Percentiles rank a stretch among this genome's conserved stretches.
These are phyloP conservation scores for Morelia viridis DNA, from an alignment of 2,797 vertebrate genomes.

Conservation along the genomic window DNA sequence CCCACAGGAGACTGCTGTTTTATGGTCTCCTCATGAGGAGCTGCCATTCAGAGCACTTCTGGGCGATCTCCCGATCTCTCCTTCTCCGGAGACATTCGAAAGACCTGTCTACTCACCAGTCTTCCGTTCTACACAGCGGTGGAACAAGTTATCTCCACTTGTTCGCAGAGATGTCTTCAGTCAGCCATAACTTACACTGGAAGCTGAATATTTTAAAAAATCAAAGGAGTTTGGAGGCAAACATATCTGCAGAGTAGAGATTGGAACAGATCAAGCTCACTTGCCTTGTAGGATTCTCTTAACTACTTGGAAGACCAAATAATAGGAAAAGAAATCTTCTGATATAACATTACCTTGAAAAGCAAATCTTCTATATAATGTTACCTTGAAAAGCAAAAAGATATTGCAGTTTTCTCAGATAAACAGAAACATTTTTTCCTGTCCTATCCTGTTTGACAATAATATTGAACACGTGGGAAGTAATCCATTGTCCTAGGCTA, in stretches of 20 bases:
- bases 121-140: too few relatives aligned
- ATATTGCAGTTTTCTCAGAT: background rate
- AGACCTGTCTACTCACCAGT: too few relatives aligned
- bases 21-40: too few relatives aligned
- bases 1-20: too few relatives aligned
- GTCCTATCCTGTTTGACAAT: background rate
- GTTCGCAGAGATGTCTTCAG: too few relatives aligned
- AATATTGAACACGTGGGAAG: background rate
- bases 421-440: background rate
- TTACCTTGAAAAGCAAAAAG: background rate
- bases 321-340: background rate
- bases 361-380: background rate
- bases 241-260: background rate
- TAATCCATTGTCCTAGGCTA: constrained; percentile 7
- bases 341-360: background rate
- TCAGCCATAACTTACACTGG: too few relatives aligned
- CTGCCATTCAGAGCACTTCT: too few relatives aligned
- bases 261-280: background rate
- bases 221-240: background rate
- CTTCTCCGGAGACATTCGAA: too few relatives aligned
- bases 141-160: too few relatives aligned
- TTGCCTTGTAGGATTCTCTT: background rate
- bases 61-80: too few relatives aligned
- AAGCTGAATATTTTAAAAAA: background rate
- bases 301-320: background rate